phyloP scores from a whole-genome alignment of 2,888 invertebrate genomes.

The Drosophila tripunctata region DNA sequence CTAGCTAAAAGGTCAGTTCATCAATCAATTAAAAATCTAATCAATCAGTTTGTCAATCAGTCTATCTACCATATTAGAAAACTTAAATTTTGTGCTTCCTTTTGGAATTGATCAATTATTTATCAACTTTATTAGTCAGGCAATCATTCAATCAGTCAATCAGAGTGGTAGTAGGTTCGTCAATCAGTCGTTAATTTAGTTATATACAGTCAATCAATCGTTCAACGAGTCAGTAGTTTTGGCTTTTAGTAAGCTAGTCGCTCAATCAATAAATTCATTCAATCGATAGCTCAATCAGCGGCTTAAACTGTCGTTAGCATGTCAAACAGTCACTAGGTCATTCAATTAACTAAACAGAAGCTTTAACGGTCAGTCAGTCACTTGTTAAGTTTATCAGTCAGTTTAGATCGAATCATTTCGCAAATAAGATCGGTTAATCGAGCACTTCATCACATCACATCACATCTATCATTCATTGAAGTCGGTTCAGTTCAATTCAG shows the following conservation, averaged over 20 bases:
- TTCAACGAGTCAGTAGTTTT: neutral
- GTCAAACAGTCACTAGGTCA: neutral
- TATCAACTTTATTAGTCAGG: neutral
- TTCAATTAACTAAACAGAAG: neutral
- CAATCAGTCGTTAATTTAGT: too few relatives aligned
- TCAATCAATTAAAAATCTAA: neutral
- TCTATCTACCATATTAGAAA: too few relatives aligned
- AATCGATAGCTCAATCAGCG: too few relatives aligned
- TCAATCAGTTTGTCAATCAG: neutral
- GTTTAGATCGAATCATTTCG: neutral
- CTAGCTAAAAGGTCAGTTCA: neutral
- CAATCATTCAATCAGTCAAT: neutral
- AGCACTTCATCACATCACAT: neutral
- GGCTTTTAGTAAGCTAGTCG: neutral
- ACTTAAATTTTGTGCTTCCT: too few relatives aligned
- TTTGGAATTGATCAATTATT: too few relatives aligned
- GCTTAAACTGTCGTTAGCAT: too few relatives aligned
- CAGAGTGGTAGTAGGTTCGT: neutral
- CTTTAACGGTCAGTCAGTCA: neutral
- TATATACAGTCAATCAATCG: too few relatives aligned
- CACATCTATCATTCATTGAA: slow-evolving; percentile 3
- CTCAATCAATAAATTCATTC: neutral
- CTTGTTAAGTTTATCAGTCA: neutral
- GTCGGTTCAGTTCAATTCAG: slow-evolving; percentile 3
- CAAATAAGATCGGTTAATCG: neutral